phyloP scores from a whole-genome alignment of 2,888 invertebrate genomes.

The Nineta flava region DNA sequence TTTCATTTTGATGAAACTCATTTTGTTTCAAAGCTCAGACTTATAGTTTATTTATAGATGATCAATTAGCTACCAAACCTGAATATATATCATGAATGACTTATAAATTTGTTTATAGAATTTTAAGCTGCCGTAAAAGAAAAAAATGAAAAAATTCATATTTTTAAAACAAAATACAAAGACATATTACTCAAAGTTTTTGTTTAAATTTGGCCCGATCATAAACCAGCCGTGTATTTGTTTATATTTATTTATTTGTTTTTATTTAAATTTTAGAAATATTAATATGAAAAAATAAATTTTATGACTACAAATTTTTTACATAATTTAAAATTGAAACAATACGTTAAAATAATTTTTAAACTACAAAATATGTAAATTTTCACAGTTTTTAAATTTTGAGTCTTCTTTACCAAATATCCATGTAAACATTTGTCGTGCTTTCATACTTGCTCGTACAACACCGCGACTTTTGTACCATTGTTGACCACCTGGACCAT shows the following conservation, averaged over 20 bases:
- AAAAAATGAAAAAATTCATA: too few species aligned
- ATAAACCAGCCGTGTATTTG: not conserved
- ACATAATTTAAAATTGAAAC: not conserved
- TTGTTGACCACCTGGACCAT: constrained; percentile 30
- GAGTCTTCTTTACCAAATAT: constrained; percentile 81
- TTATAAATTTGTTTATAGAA: too few species aligned
- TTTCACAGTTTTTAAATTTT: constrained; percentile 84
- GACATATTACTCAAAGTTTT: not conserved
- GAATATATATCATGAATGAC: too few species aligned
- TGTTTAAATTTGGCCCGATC: not conserved
- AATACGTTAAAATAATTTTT: not conserved
- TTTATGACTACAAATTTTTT: too few species aligned
- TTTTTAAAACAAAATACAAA: too few species aligned
- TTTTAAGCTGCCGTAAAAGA: too few species aligned
- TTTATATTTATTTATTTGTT: not conserved
- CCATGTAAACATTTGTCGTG: constrained; percentile 82
- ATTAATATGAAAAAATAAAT: too few species aligned
- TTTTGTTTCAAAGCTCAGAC: too few species aligned
- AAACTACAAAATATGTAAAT: constrained; percentile 66
- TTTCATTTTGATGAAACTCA: too few species aligned
- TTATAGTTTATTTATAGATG: too few species aligned
- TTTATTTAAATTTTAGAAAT: not conserved
- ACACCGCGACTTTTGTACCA: constrained; percentile 79
- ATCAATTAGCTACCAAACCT: too few species aligned
- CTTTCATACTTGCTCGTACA: constrained; percentile 76